A percentile compares a stretch with the other conserved stretches of the same genome.
phyloP scores from a whole-genome alignment of 2,797 vertebrate species.

The Oophaga sylvatica region DNA sequence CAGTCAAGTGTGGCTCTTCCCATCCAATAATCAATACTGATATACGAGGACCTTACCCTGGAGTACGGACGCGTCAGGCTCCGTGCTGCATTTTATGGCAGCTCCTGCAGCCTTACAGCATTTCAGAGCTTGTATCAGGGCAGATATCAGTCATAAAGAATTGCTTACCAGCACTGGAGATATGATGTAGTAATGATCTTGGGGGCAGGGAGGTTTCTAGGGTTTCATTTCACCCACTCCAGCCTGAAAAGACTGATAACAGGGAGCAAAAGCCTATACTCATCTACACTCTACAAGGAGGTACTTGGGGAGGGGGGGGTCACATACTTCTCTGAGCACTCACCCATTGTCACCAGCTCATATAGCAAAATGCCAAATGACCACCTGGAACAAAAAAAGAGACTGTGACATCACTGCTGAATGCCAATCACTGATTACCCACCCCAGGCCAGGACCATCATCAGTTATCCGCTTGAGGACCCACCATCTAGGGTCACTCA shows the following conservation, averaged over 20 bases:
- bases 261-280: neutral
- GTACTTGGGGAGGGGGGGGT: neutral
- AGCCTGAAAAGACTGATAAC: neutral
- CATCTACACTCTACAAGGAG: neutral
- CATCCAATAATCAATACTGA: neutral
- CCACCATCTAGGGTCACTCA: neutral
- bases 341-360: slow-evolving; percentile 77
- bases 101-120: neutral
- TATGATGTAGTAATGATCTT: too few relatives aligned
- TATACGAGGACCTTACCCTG: neutral
- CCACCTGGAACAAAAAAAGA: slow-evolving; percentile 67
- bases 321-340: neutral
- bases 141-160: too few relatives aligned
- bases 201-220: too few relatives aligned
- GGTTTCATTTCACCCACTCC: too few relatives aligned
- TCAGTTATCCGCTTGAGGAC: neutral
- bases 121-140: neutral
- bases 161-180: too few relatives aligned
- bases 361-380: slow-evolving; percentile 77
- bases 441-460: neutral
- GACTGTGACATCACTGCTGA: neutral
- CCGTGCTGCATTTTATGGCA: neutral
- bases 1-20: too few relatives aligned
- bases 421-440: neutral
- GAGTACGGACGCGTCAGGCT: neutral